Conservation (phyloP, 2,888 invertebrate species). For the Uropetala carovei region DNA sequence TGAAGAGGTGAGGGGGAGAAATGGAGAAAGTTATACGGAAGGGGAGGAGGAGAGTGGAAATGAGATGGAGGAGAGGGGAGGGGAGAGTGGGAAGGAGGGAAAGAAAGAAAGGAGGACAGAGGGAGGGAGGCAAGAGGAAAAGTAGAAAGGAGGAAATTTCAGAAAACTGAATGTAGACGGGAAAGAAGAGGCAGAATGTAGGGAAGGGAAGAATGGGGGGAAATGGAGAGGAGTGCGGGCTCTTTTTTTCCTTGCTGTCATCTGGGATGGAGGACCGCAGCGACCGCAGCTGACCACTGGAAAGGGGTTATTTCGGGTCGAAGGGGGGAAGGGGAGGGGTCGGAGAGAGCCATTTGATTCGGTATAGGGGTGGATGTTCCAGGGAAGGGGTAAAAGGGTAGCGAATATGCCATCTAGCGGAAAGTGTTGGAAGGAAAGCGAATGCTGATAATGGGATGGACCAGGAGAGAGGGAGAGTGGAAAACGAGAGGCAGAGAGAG, state of each 20-base stretch:
- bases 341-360: no score
- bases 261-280: constrained; percentile 55
- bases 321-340: no score
- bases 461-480: no score
- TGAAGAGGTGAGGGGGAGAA: not conserved
- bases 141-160: no score
- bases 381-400: no score
- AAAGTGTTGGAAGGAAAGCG: no score
- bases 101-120: not conserved
- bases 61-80: not conserved
- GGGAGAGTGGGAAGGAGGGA: not conserved
- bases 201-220: not conserved
- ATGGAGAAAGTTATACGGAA: not conserved
- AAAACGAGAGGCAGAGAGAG: no score
- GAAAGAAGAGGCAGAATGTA: not conserved
- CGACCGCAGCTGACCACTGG: constrained; percentile 50
- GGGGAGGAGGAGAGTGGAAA: not conserved
- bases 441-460: no score
- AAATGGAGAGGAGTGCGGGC: not conserved
- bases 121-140: not conserved
- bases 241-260: constrained; percentile 42
- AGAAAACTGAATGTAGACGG: no score
- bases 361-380: no score
- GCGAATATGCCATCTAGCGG: no score
- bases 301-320: constrained; percentile 14